Percentiles rank a stretch among this genome's conserved stretches.
These are phyloP conservation scores for Ectemnius lituratus DNA, from an alignment of 2,888 invertebrate genomes.

Conservation along the genomic window DNA sequence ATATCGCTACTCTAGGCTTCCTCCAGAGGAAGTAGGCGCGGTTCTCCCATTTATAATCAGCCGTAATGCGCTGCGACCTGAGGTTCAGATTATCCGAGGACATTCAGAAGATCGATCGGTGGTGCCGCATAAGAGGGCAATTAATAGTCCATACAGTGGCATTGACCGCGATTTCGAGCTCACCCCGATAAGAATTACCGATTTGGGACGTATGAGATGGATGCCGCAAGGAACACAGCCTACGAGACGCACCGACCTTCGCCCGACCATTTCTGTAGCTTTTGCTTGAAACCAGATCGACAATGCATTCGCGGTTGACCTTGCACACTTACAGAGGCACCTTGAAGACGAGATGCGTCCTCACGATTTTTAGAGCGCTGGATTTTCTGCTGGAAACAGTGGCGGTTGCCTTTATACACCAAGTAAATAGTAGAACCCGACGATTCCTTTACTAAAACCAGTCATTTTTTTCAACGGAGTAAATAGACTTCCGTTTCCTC, in stretches of 20 bases:
- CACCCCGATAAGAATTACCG: slow-evolving; percentile 49
- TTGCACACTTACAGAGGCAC: slow-evolving; percentile 37
- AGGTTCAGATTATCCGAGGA: slow-evolving; percentile 28
- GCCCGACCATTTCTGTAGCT: slow-evolving; percentile 39
- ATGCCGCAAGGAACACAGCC: slow-evolving; percentile 29
- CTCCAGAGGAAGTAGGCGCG: not conserved
- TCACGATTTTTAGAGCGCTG: not conserved
- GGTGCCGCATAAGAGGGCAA: slow-evolving; percentile 33
- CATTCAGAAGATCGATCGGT: slow-evolving; percentile 43
- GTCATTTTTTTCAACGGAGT: not conserved
- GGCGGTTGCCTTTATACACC: not conserved
- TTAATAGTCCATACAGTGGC: slow-evolving; percentile 51
- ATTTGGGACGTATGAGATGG: slow-evolving; percentile 47
- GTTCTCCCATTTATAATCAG: not conserved
- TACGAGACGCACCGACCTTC: slow-evolving; percentile 53
- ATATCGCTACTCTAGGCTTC: too few species aligned
- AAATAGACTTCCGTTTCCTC: not conserved
- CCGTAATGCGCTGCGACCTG: slow-evolving; percentile 11
- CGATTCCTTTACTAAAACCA: not conserved
- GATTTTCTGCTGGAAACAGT: not conserved
- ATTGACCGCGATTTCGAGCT: slow-evolving; percentile 68
- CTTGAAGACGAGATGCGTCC: slow-evolving; percentile 31
- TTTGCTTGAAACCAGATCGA: slow-evolving; percentile 47
- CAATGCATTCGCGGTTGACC: slow-evolving; percentile 42
- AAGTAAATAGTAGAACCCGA: not conserved